phyloP scores from a whole-genome alignment of 2,888 invertebrate genomes.

The Agrilus biguttatus region DNA sequence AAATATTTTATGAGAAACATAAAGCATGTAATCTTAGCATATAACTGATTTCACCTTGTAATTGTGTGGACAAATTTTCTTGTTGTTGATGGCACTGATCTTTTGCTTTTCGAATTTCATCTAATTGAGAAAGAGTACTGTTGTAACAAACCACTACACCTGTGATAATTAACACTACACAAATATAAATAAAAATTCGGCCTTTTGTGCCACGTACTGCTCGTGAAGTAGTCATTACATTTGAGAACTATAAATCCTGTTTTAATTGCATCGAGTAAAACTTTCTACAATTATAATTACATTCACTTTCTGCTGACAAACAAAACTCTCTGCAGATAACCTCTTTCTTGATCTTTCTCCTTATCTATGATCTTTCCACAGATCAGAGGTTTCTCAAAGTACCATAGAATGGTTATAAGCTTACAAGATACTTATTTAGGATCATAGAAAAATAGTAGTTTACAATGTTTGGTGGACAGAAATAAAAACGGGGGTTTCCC shows the following conservation, averaged over 20 bases:
- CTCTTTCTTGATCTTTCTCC: too few relatives aligned
- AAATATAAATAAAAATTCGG: constrained; percentile 39
- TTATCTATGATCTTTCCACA: too few relatives aligned
- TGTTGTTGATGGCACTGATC: constrained; percentile 42
- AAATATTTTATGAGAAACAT: constrained; percentile 8
- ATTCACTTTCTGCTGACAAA: too few relatives aligned
- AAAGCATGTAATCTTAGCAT: background rate
- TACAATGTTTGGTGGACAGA: too few relatives aligned
- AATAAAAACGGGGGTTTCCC: too few relatives aligned
- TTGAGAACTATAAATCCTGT: constrained; percentile 1
- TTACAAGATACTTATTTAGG: too few relatives aligned
- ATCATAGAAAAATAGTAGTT: too few relatives aligned
- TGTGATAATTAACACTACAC: constrained; percentile 34
- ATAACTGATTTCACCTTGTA: constrained; percentile 35
- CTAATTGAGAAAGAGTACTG: constrained; percentile 41
- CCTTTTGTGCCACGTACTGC: constrained; percentile 43
- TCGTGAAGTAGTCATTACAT: constrained; percentile 37
- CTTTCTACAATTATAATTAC: too few relatives aligned
- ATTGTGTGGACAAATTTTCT: constrained; percentile 40
- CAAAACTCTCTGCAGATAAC: too few relatives aligned
- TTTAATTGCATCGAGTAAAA: too few relatives aligned
- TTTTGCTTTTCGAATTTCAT: constrained; percentile 36
- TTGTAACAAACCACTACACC: constrained; percentile 43
- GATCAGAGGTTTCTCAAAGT: too few relatives aligned
- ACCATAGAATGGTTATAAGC: too few relatives aligned